phyloP scores from a whole-genome alignment of 2,797 vertebrate genomes.

The Chrysocyon brachyurus region DNA sequence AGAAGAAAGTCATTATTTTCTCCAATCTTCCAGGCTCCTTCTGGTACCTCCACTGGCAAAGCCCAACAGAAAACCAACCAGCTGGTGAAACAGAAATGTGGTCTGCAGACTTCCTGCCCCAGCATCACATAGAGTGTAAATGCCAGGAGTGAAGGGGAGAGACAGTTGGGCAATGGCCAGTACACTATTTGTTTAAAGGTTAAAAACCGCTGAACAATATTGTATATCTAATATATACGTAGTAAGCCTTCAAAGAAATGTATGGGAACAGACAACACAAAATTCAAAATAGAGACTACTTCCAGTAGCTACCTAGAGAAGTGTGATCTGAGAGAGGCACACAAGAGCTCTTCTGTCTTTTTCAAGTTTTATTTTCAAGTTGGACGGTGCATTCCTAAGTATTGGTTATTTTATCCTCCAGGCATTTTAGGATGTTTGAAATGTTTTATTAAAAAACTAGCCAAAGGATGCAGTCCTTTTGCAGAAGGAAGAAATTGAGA shows the following conservation, averaged over 20 bases:
- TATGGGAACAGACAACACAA: not conserved
- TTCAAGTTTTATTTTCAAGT: slow-evolving; percentile 20
- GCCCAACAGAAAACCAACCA: not conserved
- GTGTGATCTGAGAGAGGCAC: not conserved
- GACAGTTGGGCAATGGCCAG: not conserved
- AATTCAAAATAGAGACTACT: not conserved
- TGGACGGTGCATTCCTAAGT: not conserved
- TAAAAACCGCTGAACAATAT: not conserved
- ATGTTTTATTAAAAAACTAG: not conserved
- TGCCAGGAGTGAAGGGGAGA: not conserved
- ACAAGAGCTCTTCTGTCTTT: not conserved
- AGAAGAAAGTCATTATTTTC: not conserved
- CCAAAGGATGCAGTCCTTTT: not conserved
- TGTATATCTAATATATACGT: not conserved
- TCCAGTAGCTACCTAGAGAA: not conserved
- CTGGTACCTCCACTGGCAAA: not conserved
- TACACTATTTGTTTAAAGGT: not conserved
- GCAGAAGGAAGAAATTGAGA: not conserved
- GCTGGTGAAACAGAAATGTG: not conserved
- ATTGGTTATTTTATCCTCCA: not conserved
- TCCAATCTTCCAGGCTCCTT: not conserved
- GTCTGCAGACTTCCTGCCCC: no score
- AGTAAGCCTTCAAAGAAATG: not conserved
- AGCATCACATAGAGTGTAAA: not conserved
- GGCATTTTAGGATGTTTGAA: not conserved